Evolutionary conservation across 2,113 vertebrate species (phyloP).

Genomic region (Cinclus cinclus): DNA sequence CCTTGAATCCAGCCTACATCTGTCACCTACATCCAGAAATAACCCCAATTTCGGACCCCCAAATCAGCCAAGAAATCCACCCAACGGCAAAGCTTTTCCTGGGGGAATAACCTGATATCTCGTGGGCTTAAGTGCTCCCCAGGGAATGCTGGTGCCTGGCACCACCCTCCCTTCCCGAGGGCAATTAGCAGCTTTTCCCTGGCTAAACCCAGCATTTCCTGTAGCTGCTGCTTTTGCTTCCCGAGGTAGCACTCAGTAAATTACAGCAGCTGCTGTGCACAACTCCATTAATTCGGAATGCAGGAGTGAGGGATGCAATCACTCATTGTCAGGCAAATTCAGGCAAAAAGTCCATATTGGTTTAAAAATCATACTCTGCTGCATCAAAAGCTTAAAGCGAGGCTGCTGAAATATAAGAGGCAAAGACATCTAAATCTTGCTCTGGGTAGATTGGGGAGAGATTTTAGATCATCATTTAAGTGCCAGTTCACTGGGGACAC

Average conservation of each 20-base stretch:
- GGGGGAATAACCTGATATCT: not conserved
- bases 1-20: not conserved
- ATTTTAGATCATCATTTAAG: not conserved
- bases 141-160: not conserved
- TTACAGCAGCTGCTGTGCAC: not conserved
- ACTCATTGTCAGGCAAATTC: not conserved
- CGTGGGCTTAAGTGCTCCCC: not conserved
- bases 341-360: not conserved
- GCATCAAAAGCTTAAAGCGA: not conserved
- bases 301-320: not conserved
- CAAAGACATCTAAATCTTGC: not conserved
- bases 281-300: not conserved
- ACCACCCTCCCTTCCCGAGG: not conserved
- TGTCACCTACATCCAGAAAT: not conserved
- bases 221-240: not conserved
- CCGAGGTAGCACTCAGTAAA: not conserved
- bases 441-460: not conserved
- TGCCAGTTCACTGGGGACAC: not conserved
- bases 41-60: not conserved
- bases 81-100: not conserved
- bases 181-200: not conserved
- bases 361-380: not conserved
- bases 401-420: not conserved
- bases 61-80: not conserved
- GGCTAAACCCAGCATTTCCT: not conserved